Evolutionary conservation across 2,113 vertebrate species (phyloP).

Genomic region (Alethe castanea): DNA sequence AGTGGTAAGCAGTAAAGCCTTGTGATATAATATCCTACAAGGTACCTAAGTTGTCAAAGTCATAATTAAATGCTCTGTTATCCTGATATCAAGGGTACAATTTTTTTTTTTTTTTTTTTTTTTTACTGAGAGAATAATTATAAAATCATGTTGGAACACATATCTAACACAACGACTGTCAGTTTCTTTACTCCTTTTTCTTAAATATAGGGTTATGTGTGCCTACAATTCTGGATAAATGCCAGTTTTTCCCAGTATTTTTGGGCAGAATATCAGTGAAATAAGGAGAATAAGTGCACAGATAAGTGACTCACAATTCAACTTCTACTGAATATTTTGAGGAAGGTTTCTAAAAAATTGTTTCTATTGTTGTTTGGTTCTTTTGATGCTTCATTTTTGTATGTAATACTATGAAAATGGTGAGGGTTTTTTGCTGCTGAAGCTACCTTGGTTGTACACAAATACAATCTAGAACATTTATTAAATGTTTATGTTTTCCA

Average conservation of each 20-base stretch:
- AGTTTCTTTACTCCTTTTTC: neutral
- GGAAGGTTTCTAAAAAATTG: rapidly evolving
- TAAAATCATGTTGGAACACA: neutral
- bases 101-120: neutral
- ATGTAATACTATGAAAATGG: neutral
- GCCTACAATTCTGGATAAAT: neutral
- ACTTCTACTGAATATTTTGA: neutral
- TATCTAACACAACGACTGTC: neutral
- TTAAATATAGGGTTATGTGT: neutral
- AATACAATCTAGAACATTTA: neutral
- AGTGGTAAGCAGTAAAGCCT: neutral
- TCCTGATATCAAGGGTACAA: neutral
- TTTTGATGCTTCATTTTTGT: neutral
- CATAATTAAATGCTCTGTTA: neutral
- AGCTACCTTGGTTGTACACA: neutral
- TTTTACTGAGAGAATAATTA: neutral
- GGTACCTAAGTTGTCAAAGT: neutral
- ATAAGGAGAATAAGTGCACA: neutral
- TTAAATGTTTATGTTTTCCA: neutral
- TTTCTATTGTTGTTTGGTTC: neutral
- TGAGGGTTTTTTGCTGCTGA: neutral
- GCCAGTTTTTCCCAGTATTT: neutral
- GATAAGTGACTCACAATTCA: neutral
- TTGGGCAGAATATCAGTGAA: neutral
- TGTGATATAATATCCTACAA: neutral